Conservation (phyloP, 2,797 vertebrate species). For the Xenentodon cancila region DNA sequence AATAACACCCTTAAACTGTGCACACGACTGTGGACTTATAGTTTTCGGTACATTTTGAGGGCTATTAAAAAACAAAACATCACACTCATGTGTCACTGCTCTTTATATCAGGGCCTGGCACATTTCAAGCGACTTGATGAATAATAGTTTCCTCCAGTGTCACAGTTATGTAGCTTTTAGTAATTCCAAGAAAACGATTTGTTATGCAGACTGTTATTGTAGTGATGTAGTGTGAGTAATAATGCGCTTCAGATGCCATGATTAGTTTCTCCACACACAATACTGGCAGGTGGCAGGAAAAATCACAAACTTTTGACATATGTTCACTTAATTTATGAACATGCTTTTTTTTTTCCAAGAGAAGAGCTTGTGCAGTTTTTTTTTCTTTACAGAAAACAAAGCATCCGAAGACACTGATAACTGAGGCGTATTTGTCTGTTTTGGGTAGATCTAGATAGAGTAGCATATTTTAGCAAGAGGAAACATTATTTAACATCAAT, state of each 20-base stretch:
- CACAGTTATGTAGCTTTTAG: background rate
- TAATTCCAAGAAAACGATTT: constrained; percentile 8
- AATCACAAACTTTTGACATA: background rate
- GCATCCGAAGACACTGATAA: no score
- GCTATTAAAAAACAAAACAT: no score
- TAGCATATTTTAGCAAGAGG: no score
- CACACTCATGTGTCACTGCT: no score
- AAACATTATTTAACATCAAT: no score
- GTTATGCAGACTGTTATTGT: background rate
- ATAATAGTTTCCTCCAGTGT: constrained; percentile 7
- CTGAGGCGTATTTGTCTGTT: no score
- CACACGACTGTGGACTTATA: no score
- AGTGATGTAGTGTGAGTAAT: constrained; percentile 20
- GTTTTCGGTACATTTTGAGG: no score
- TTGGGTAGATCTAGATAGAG: no score
- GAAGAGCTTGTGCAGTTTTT: no score
- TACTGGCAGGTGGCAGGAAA: constrained; percentile 17
- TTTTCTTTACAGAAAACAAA: no score
- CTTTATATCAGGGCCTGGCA: background rate
- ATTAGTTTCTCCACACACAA: constrained; percentile 9
- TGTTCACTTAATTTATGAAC: background rate
- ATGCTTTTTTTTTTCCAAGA: background rate
- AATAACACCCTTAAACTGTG: background rate
- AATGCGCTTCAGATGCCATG: constrained; percentile 5
- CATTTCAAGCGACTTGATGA: constrained; percentile 5